Conservation (phyloP, 2,113 vertebrate species). For the Amblyornis subalaris region DNA sequence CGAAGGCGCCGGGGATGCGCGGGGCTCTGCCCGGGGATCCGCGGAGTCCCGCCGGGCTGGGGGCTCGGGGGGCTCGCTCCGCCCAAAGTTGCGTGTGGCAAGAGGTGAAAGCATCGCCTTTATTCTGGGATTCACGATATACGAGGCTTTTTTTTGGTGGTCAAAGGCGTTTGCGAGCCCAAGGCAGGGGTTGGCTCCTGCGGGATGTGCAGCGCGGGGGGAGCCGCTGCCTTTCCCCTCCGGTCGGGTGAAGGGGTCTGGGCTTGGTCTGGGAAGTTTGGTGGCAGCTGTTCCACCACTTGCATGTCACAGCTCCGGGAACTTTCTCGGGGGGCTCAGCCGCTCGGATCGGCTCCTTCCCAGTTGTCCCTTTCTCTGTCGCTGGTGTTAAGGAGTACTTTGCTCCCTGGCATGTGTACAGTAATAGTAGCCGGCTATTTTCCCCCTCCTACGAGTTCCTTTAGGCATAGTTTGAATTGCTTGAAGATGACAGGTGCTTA, state of each 20-base stretch:
- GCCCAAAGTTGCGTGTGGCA: not conserved
- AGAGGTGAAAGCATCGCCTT: not conserved
- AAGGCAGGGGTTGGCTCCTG: not conserved
- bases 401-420: not conserved
- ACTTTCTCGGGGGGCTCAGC: constrained; percentile 44
- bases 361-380: constrained; percentile 51
- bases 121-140: not conserved
- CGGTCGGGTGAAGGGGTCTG: not conserved
- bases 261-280: not conserved
- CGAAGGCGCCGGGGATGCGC: not conserved
- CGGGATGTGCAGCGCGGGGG: not conserved
- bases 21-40: not conserved
- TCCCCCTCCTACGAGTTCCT: not conserved
- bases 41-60: not conserved
- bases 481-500: not conserved
- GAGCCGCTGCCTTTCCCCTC: not conserved
- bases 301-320: not conserved
- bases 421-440: not conserved
- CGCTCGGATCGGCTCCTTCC: constrained; percentile 13
- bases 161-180: not conserved
- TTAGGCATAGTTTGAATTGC: constrained; percentile 38
- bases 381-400: constrained; percentile 14
- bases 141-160: not conserved
- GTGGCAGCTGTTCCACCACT: not conserved
- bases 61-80: not conserved